Base-by-base conservation (phyloP, 1,140 invertebrate species). In the Paraescarpia echinospica region DNA sequence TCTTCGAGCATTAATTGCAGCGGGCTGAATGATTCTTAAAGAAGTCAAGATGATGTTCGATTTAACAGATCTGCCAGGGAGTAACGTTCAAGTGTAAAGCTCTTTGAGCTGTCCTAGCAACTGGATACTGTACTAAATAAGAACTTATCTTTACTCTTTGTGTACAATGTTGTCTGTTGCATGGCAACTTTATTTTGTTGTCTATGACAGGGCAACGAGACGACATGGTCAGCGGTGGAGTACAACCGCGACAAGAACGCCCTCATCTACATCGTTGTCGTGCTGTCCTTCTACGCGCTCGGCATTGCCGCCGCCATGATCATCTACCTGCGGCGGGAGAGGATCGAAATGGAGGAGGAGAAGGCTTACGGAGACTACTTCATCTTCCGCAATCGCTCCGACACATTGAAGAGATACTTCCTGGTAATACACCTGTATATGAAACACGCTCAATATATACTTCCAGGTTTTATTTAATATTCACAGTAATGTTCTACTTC, bases 291-390 rank as follows among this genome's bases (percentile, higher is more conserved):
- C 92, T 95, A 95, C 93, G 95, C 95, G 6, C 93, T 95, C 88
- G 95, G 95, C 27, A 95, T 95, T 48, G 94, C 95, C 27, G 93
- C 95, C 33, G 95, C 94, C 41, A 95, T 95, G 51, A 94, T 95
- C 90, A 94, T 93, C 27, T 95, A 95, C 93, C 93, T 95, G 33
- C 95, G 95, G 92, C 92, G 94, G 59, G 95, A 95, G 92, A 94
- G 94, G 59, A 92, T 92, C 14, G 95, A 95, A 35, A 95, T 95
- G 35, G 94, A 94, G 89, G 95, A 95, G 91, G 94, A 95, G 41
- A 95, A 94, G 33, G 94, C 94, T 1, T 95, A 94, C 93, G 95
- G 95, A 91, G 94, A 94, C 93, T 95, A 94, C 93, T 89, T 94
- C 31, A 88, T 89, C 27, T 92, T 95, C 48, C 94, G 94, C 59